Evolutionary conservation across 1,140 invertebrate genomes (phyloP).

Genomic region (Meloidogyne floridensis): DNA sequence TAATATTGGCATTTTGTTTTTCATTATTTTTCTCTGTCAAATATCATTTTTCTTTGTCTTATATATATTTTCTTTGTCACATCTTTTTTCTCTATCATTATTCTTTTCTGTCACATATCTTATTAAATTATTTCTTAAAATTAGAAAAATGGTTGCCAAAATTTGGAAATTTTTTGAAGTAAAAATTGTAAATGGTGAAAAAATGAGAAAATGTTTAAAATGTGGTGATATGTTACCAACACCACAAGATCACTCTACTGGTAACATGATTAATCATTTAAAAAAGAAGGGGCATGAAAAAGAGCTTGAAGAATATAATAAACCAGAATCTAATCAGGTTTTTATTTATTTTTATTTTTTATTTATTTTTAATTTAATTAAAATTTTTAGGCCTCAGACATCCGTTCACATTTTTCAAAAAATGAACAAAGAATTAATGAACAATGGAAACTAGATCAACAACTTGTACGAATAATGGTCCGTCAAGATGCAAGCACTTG

Average conservation of each 20-base stretch:
- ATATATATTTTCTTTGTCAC: too few relatives aligned
- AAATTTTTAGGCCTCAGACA: too few relatives aligned
- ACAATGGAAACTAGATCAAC: not conserved
- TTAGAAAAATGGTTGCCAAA: not conserved
- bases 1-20: too few relatives aligned
- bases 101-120: too few relatives aligned
- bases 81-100: too few relatives aligned
- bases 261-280: slow-evolving; percentile 13
- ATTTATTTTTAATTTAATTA: too few relatives aligned
- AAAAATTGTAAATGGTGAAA: not conserved
- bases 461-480: slow-evolving; percentile 10
- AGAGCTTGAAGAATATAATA: not conserved
- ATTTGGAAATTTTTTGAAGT: slow-evolving; percentile 15
- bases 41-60: too few relatives aligned
- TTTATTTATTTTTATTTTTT: too few relatives aligned
- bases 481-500: not conserved
- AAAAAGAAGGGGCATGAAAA: slow-evolving; percentile 10
- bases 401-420: too few relatives aligned
- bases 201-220: slow-evolving; percentile 18
- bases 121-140: too few relatives aligned
- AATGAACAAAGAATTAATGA: not conserved
- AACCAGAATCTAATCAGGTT: not conserved
- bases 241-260: slow-evolving; percentile 10
- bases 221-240: slow-evolving; percentile 17
- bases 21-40: too few relatives aligned